Evolutionary conservation across 2,797 vertebrate genomes (phyloP).

Genomic region (Pangasius sanitwongsei): DNA sequence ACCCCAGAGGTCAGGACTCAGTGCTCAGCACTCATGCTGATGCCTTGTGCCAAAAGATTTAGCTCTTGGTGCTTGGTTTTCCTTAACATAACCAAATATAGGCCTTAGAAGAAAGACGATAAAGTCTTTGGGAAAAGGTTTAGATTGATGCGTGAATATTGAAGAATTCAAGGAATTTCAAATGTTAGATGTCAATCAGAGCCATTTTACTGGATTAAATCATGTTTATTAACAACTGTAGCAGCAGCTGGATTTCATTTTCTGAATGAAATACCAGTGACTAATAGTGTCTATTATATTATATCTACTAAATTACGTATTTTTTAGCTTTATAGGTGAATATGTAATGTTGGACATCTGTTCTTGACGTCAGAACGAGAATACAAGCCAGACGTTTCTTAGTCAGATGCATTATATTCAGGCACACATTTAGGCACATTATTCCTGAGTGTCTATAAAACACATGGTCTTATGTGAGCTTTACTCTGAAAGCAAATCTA

Average conservation of each 20-base stretch:
- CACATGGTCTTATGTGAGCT: not conserved
- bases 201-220: not conserved
- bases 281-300: not conserved
- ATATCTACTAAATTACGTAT: not conserved
- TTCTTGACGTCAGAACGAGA: too few species aligned
- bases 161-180: not conserved
- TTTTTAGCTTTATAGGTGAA: not conserved
- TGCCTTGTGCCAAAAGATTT: conserved; percentile 14
- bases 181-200: not conserved
- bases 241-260: not conserved
- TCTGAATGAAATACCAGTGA: not conserved
- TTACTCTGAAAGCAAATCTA: not conserved
- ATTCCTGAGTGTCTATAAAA: not conserved
- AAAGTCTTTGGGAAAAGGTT: not conserved
- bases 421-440: not conserved
- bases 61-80: not conserved
- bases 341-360: not conserved
- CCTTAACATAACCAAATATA: not conserved
- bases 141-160: not conserved
- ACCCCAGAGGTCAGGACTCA: conserved; percentile 78
- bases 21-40: conserved; percentile 30
- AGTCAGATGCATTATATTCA: not conserved
- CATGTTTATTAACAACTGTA: not conserved
- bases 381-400: not conserved
- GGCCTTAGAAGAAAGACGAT: not conserved